A percentile compares a stretch with the other conserved stretches of the same genome.
These are phyloP conservation scores for Apamea anceps DNA, from an alignment of 2,888 invertebrate genomes.

Conservation along the genomic window DNA sequence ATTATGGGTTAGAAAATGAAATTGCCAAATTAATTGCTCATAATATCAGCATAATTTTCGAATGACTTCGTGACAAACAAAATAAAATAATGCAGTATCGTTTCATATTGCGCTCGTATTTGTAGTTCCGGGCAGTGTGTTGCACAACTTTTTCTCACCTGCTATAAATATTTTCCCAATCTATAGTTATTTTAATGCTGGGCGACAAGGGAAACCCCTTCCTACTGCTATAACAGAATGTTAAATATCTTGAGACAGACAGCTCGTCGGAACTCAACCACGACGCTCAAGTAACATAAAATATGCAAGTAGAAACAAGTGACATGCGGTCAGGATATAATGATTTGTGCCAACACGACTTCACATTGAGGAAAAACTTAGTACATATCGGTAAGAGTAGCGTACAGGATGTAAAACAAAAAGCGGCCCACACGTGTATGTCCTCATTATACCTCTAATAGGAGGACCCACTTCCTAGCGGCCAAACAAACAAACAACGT, in stretches of 20 bases:
- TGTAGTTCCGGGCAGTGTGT: neutral
- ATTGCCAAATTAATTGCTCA: conserved; percentile 65
- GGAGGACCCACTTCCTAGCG: conserved; percentile 58
- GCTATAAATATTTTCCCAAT: conserved; percentile 3
- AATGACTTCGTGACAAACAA: conserved; percentile 62
- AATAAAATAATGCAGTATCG: conserved; percentile 42
- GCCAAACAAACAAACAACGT: conserved; percentile 69
- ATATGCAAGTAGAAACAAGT: conserved; percentile 31
- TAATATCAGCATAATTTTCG: conserved; percentile 63
- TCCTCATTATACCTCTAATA: conserved; percentile 57
- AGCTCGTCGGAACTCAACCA: conserved; percentile 33
- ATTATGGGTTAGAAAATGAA: conserved; percentile 72
- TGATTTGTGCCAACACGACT: conserved; percentile 27
- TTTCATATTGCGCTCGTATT: neutral
- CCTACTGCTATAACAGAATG: conserved; percentile 19
- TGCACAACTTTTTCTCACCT: conserved; percentile 2
- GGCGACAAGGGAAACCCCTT: conserved; percentile 14
- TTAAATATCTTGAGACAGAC: conserved; percentile 39
- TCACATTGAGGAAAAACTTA: conserved; percentile 46
- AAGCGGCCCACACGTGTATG: conserved; percentile 43
- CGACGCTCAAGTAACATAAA: conserved; percentile 27
- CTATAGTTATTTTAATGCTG: conserved; percentile 5
- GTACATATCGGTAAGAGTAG: conserved; percentile 19
- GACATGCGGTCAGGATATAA: conserved; percentile 30
- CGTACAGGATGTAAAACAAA: conserved; percentile 29